Evolutionary conservation across 53 echinoderm and acorn worm species (phyloP).

Genomic region (Arbacia lixula): DNA sequence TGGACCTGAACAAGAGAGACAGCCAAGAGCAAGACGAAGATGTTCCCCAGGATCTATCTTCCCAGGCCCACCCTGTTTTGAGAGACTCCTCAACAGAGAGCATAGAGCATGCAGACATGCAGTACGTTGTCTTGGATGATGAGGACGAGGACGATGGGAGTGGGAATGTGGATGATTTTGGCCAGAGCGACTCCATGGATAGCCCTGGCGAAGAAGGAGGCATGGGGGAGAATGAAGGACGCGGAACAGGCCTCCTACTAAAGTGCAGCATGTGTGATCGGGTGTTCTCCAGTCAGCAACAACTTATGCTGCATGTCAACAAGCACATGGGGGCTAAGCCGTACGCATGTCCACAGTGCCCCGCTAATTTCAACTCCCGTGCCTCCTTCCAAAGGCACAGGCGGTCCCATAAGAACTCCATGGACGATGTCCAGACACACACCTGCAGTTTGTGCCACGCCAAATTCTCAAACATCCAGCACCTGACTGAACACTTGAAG

Average conservation of each 20-base stretch:
- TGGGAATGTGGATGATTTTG: slow-evolving; percentile 16
- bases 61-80: background rate
- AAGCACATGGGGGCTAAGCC: slow-evolving; percentile 55
- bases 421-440: slow-evolving; percentile 15
- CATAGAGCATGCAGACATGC: slow-evolving; percentile 4
- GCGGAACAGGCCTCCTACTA: slow-evolving; percentile 10
- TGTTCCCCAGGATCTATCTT: background rate
- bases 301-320: slow-evolving; percentile 65
- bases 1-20: background rate
- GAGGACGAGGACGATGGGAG: slow-evolving; percentile 21
- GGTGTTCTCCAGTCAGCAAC: slow-evolving; percentile 69
- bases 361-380: slow-evolving; percentile 44
- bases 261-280: slow-evolving; percentile 79
- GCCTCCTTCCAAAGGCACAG: slow-evolving; percentile 49
- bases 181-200: slow-evolving; percentile 13
- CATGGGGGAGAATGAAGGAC: background rate
- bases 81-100: slow-evolving; percentile 12
- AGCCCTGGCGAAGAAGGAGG: background rate
- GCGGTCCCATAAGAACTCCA: slow-evolving; percentile 38
- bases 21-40: background rate
- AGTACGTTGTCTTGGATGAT: slow-evolving; percentile 32
- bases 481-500: slow-evolving; percentile 78
- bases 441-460: slow-evolving; percentile 74
- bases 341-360: slow-evolving; percentile 39
- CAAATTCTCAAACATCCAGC: slow-evolving; percentile 76